These are phyloP conservation scores for Betta splendens DNA, from an alignment of 2,797 vertebrate species.

Conservation along the genomic window DNA sequence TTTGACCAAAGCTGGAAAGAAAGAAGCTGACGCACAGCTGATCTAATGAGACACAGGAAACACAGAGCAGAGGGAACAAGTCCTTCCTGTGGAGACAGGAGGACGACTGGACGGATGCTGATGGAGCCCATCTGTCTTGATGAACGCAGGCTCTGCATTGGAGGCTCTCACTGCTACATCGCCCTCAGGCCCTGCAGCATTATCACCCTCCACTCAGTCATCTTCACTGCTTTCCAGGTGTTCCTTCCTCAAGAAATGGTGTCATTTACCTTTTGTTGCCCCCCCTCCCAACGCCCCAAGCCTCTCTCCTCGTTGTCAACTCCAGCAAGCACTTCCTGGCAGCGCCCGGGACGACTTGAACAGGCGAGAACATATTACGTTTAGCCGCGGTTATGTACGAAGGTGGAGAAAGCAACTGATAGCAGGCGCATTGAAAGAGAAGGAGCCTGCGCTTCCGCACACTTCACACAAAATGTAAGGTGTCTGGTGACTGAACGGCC, in stretches of 20 bases:
- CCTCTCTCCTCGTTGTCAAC: conserved; percentile 33
- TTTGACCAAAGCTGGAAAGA: not conserved
- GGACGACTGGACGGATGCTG: conserved; percentile 9
- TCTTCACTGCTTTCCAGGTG: conserved; percentile 13
- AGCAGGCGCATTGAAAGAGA: conserved; percentile 39
- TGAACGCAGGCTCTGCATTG: not conserved
- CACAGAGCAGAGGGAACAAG: not conserved
- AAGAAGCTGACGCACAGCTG: conserved; percentile 5
- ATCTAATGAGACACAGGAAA: conserved; percentile 12
- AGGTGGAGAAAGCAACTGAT: conserved; percentile 47
- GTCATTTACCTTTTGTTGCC: conserved; percentile 38
- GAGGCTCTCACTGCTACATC: conserved; percentile 1
- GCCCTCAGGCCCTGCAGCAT: conserved; percentile 11
- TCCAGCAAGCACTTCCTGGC: conserved; percentile 51
- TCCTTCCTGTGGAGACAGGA: not conserved
- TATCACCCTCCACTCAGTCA: conserved; percentile 19
- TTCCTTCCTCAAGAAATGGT: conserved; percentile 39
- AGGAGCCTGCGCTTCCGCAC: conserved; percentile 22
- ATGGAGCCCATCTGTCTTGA: not conserved
- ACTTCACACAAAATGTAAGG: conserved; percentile 27
- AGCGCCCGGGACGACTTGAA: conserved; percentile 47
- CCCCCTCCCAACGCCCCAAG: conserved; percentile 46
- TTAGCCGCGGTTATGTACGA: conserved; percentile 49
- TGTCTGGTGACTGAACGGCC: conserved; percentile 26
- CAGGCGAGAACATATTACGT: conserved; percentile 33